Base-by-base conservation (phyloP, 2,797 vertebrate genomes). In the Acanthurus leucopareius region DNA sequence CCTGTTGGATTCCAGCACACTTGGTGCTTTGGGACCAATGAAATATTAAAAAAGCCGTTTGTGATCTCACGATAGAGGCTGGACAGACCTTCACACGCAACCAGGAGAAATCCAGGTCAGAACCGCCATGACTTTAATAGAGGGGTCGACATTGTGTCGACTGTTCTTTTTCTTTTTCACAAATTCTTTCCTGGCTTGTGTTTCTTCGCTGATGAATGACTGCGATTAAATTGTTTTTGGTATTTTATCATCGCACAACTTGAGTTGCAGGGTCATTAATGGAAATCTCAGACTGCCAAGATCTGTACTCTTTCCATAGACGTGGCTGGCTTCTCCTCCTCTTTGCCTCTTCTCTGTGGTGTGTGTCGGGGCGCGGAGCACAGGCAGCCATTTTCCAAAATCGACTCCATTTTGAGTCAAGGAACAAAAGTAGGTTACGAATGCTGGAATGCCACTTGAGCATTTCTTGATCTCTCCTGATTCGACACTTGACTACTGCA, bases 21-120 rank as follows among this genome's bases (percentile, higher is more conserved):
- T 93, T 77, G 90, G 90, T 91, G 95, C 93, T 95, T 93, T 94
- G 94, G 93, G 90, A 94, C 74, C 77, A 86, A 94, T 97, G 80
- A 96, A 97, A 97, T 96, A 96, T 96, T 97, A 92, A 97, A 95
- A 94, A 84, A 80, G 90, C 93, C 90, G 90, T 96, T 96, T 96
- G 93, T 80, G 86, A 94, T 96, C 94, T 96, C 87, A 93, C 91
- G 92, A 90, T 91, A 87, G 90, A 93, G 92, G 84, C 84, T 68
- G 91, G 91, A 93, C 94, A 91, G 94, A 95, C 89, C 94, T 97
- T 97, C 72, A 82, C 94, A 94, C 88, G 91, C 94, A 95, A 94
- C 83, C 88, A 65, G 79, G 81, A 86, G 75, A 75, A 92, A 93
- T 87, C 70, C 90, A 95, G 93, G 92, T 94, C 80, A 93, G 86